These are phyloP conservation scores for Psettodes erumei DNA, from an alignment of 2,113 vertebrate genomes.

Conservation along the genomic window DNA sequence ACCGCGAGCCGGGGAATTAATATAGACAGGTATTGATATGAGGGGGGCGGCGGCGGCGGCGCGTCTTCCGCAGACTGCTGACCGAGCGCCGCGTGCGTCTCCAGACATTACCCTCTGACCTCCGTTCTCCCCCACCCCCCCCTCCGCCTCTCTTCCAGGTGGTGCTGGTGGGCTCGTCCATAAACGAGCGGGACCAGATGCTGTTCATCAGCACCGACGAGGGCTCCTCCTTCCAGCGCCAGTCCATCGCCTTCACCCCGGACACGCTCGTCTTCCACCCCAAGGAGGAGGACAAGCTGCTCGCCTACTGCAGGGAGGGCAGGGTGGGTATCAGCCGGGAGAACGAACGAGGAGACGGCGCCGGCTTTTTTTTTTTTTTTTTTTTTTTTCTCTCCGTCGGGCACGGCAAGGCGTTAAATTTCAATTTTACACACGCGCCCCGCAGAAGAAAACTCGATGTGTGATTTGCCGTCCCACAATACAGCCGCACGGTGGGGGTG, in stretches of 20 bases:
- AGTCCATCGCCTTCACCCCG: slow-evolving; percentile 88
- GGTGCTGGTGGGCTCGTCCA: slow-evolving; percentile 92
- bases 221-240: slow-evolving; percentile 92
- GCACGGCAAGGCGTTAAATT: slow-evolving; percentile 8
- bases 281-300: slow-evolving; percentile 92
- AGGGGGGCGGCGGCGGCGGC: neutral
- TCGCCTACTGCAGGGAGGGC: slow-evolving; percentile 92
- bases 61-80: slow-evolving; percentile 16
- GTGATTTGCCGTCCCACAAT: slow-evolving; percentile 21
- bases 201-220: slow-evolving; percentile 95
- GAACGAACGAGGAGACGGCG: neutral
- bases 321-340: slow-evolving; percentile 83
- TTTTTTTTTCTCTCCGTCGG: no score
- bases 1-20: neutral
- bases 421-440: slow-evolving; percentile 21
- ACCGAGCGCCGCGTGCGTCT: slow-evolving; percentile 2
- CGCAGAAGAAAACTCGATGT: slow-evolving; percentile 22
- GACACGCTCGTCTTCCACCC: slow-evolving; percentile 94
- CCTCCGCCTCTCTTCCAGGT: slow-evolving; percentile 83
- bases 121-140: slow-evolving; percentile 13
- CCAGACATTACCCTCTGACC: slow-evolving; percentile 22
- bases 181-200: slow-evolving; percentile 92
- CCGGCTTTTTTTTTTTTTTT: no score
- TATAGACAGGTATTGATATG: slow-evolving; percentile 22
- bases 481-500: no score